Evolutionary conservation across 2,113 vertebrate genomes (phyloP).

Genomic region (Oryzias melastigma): DNA sequence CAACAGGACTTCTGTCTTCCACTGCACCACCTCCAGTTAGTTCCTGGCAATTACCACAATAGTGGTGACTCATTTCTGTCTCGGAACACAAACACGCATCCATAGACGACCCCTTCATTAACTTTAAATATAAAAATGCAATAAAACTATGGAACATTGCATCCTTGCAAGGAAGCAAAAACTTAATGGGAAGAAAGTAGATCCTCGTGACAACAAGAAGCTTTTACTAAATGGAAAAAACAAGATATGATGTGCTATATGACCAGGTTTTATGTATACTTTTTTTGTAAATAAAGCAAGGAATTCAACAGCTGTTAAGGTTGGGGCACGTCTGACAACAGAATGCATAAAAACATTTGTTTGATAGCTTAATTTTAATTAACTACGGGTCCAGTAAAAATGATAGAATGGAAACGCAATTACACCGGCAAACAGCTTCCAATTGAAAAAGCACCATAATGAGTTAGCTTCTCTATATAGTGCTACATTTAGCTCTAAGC

Average conservation of each 20-base stretch:
- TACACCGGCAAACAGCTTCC: too few relatives aligned
- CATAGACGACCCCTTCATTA: conserved; percentile 7
- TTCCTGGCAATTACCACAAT: conserved; percentile 29
- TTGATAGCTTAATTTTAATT: too few relatives aligned
- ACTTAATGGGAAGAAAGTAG: too few relatives aligned
- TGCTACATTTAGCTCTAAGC: conserved; percentile 49
- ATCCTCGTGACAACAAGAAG: too few relatives aligned
- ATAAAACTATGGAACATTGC: background rate
- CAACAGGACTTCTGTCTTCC: background rate
- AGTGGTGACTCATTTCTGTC: conserved; percentile 48
- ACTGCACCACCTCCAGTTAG: conserved; percentile 7
- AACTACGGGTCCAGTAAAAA: too few relatives aligned
- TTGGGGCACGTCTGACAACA: conserved; percentile 20
- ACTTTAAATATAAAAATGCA: background rate
- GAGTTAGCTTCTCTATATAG: conserved; percentile 40
- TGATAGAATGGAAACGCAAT: too few relatives aligned
- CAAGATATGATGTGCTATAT: too few relatives aligned
- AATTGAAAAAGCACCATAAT: background rate
- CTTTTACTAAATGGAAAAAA: too few relatives aligned
- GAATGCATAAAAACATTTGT: too few relatives aligned
- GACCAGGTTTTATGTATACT: conserved; percentile 5
- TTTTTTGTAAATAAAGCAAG: background rate
- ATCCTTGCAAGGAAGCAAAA: too few relatives aligned
- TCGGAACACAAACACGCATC: conserved; percentile 1
- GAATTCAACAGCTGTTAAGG: background rate